These are phyloP conservation scores for Aurelia aurita complex sp. Pacific DNA, from an alignment of 30 jellyfish, hydroid and myxozoan species.

Conservation along the genomic window DNA sequence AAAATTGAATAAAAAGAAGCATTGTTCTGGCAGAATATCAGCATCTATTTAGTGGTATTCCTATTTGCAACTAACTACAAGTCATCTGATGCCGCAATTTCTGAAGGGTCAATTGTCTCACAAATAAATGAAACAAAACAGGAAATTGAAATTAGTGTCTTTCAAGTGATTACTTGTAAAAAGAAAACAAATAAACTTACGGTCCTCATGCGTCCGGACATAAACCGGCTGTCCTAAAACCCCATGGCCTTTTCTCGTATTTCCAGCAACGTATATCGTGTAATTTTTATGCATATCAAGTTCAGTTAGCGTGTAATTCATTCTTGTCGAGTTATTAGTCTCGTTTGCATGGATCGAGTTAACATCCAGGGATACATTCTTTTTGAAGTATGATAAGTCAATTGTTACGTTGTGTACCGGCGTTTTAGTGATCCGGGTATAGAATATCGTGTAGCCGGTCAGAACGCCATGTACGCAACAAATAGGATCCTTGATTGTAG, in stretches of 20 bases:
- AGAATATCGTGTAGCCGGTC: conserved; percentile 66
- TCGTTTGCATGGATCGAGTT: too few species aligned
- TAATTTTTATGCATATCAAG: conserved; percentile 38
- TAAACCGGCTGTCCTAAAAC: conserved; percentile 24
- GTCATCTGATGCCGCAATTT: too few species aligned
- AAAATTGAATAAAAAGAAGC: too few species aligned
- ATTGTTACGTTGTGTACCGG: conserved; percentile 11
- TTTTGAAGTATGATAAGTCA: conserved; percentile 26
- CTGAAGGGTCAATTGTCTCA: too few species aligned
- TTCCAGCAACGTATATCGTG: conserved; percentile 57
- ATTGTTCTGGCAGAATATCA: not conserved
- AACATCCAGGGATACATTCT: not conserved
- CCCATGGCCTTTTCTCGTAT: conserved; percentile 63
- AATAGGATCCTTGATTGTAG: conserved; percentile 47
- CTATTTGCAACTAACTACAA: too few species aligned
- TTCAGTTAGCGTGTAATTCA: conserved; percentile 31
- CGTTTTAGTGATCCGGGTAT: conserved; percentile 25
- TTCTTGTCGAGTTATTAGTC: not conserved
- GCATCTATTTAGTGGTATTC: not conserved
- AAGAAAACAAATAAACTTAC: conserved; percentile 4
- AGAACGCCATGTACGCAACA: conserved; percentile 56
- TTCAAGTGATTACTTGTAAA: not conserved
- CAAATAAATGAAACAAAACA: not conserved
- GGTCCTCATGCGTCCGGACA: conserved; percentile 45
- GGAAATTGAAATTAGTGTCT: not conserved